Base-by-base conservation (phyloP, 2,888 invertebrate species). In the Leptopterna dolabrata region DNA sequence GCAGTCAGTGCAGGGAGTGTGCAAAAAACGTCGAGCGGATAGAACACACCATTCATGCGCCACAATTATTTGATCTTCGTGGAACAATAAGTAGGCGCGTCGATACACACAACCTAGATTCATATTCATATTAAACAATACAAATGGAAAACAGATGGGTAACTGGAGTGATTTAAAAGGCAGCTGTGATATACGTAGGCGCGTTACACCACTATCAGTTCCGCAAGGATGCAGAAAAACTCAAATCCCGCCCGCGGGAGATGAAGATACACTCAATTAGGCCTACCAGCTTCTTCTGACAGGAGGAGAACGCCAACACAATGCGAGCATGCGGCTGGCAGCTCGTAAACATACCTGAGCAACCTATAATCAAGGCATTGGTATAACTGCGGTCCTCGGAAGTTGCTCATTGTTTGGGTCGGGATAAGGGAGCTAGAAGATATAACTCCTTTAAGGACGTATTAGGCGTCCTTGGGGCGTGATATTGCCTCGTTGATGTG, bases 191-290 rank as follows among this genome's bases (percentile, higher is more conserved):
- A n/a, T 51, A 51, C n/a, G 51, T 16, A 16, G 4, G 16, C 51
- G 51, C 51, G 4, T n/a, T 16, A 19, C 51, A 51, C 51, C 51
- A 19, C n/a, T 51, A 51, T 16, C 51, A 51, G 16, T 0, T n/a
- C 1, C 6, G 51, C n/a, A 6, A 63, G 63, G 63, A 63, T 63
- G 63, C 63, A 63, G 13, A 63, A 63, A 63, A 63, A 63, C 24
- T 11, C 63, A 19, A 63, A 63, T 63, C 63, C 24, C 24, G 24
- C 24, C 4, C 2, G 63, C 24, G 27, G 24, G 63, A 24, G 24
- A 63, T 24, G 63, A 63, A 63, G 63, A 63, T 24, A 63, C 63
- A 63, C 63, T 63, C 63, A 63, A 63, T 63, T 63, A 63, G 63
- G 63, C 63, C 63, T 24, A 24, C 63, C 63, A 24, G 63, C 24